Conservation (phyloP, 2,888 invertebrate genomes). For the Ormyrus thymus region DNA sequence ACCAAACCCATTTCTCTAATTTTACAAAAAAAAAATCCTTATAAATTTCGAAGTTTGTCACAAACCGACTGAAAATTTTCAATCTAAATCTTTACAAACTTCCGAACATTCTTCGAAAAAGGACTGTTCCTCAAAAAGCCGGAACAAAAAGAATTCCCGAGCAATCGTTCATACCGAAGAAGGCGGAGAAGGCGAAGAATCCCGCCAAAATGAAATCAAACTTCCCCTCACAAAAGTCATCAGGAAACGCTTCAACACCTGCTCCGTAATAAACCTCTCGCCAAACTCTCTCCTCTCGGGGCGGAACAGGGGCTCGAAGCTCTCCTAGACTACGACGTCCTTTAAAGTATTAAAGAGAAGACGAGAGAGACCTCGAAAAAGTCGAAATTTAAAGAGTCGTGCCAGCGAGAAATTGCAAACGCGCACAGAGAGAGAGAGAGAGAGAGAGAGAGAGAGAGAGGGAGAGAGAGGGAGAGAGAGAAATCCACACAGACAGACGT, state of each 20-base stretch:
- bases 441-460: not conserved
- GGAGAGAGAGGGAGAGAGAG: not conserved
- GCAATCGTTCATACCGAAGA: too few relatives aligned
- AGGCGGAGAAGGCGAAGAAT: too few relatives aligned
- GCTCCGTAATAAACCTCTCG: slow-evolving; percentile 5
- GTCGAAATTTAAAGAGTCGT: slow-evolving; percentile 40
- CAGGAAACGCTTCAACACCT: slow-evolving; percentile 12
- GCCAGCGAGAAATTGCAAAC: too few relatives aligned
- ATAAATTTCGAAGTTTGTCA: too few relatives aligned
- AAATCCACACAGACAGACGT: not conserved
- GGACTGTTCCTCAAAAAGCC: too few relatives aligned
- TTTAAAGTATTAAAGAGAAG: slow-evolving; percentile 23
- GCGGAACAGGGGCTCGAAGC: not conserved
- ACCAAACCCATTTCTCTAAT: too few relatives aligned
- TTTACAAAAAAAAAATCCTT: too few relatives aligned
- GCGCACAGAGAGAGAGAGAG: not conserved
- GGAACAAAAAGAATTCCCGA: too few relatives aligned
- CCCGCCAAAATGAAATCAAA: slow-evolving; percentile 5
- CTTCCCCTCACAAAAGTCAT: slow-evolving; percentile 9
- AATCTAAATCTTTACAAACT: too few relatives aligned
- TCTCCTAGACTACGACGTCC: not conserved
- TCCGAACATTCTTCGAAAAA: too few relatives aligned
- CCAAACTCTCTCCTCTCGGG: not conserved
- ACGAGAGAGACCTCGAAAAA: slow-evolving; percentile 31
- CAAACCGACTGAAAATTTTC: too few relatives aligned